Base-by-base conservation (phyloP, 1,140 invertebrate genomes). In the Physella acuta region DNA sequence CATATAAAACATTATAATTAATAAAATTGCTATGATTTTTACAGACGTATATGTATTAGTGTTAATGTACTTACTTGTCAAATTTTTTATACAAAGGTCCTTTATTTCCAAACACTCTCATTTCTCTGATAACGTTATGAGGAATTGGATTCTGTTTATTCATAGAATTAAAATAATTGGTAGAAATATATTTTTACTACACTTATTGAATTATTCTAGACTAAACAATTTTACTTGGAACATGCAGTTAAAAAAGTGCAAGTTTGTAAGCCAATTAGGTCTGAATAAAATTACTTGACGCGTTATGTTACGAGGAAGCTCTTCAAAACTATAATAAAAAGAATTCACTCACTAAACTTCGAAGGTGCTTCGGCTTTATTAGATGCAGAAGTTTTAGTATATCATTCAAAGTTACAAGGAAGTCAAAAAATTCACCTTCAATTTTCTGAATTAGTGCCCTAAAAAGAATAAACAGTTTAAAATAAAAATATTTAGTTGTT, bases 281-380 rank as follows among this genome's bases (percentile, higher is more conserved):
- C 20, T 8, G 24, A 30, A 55, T 24, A 55, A 8, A 44, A 44
- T 11, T 44, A 44, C 39, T 44, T 44, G 39, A 44, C 8, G 8
- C 39, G 20, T 11, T 44, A 20, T 44, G 8, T 11, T 11, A 44
- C 8, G 20, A 20, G 39, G 39, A 44, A 20, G 20, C 39, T 44
- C 8, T 44, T 44, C 39, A 11, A 44, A 20, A 11, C 8, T 44
- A 11, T 44, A 11, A 44, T 8, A 11, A 8, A 44, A 44, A 20
- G 39, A 30, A 11, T 55, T 14, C 5, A 2, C 49, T 64, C 52
- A 64, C 62, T 49, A 64, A 30, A 33, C 37, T 33, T 4, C 62
- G n/a, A 17, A 64, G 30, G 31, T 64, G 62, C 51, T 64, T 64
- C 0, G 49, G 11, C 44, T 64, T 64, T 16, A 64, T 64, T 28